Evolutionary conservation across 2,888 invertebrate species (phyloP), one percentile per base, ranked within the genome.

Genomic region (Ophonus ardosiacus): DNA sequence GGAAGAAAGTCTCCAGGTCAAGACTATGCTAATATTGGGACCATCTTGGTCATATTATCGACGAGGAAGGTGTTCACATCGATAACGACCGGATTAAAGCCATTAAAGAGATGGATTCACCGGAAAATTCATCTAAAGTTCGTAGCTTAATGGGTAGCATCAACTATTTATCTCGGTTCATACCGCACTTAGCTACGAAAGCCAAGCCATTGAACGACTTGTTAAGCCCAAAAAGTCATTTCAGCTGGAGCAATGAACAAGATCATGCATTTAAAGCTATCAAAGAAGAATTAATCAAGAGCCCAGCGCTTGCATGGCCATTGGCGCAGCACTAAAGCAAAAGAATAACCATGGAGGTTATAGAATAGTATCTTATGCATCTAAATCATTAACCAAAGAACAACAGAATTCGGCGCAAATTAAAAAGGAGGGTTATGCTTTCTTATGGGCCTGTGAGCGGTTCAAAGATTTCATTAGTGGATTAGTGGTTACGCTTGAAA

Each of bases 381-480:
- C n/a, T n/a, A n/a, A n/a, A n/a, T n/a, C n/a, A n/a, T n/a, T n/a
- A n/a, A n/a, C n/a, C n/a, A n/a, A n/a, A n/a, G n/a, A n/a, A n/a
- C n/a, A n/a, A n/a, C n/a, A n/a, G n/a, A n/a, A n/a, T n/a, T n/a
- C n/a, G 6, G 43, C 43, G 1, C 6, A 4, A 43, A 43, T 43
- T 43, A 1, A 43, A 43, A 43, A 43, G 43, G 43, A 6, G 43
- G 43, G 43, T 2, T 51, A 51, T 51, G 43, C 43, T 10, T 10
- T 90, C 0, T 86, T 86, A 0, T 88, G 87, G 86, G 89, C 88
- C 7, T 87, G 88, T 51, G n/a, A n/a, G n/a, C n/a, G n/a, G n/a
- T n/a, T n/a, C n/a, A n/a, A n/a, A n/a, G n/a, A n/a, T n/a, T n/a
- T n/a, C n/a, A n/a, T n/a, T n/a, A n/a, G n/a, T n/a, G n/a, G n/a